Percentiles rank a stretch among this genome's conserved stretches.
Evolutionary conservation across 2,888 invertebrate species (phyloP).

Genomic region (Drosophila anomelani): DNA sequence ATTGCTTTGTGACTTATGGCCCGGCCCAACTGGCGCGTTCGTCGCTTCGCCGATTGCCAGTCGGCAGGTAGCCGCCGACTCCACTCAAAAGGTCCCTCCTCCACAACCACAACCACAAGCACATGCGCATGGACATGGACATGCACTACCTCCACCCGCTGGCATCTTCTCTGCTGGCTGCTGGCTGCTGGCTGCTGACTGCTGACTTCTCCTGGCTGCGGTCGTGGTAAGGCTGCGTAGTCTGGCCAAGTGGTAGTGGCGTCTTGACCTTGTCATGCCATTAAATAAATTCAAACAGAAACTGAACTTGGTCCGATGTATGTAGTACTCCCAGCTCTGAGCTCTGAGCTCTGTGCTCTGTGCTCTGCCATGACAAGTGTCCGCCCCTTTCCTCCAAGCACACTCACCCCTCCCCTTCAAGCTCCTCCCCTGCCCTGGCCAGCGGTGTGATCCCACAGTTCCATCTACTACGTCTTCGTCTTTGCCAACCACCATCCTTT

Average conservation of each 20-base stretch:
- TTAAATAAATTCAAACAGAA: constrained; percentile 79
- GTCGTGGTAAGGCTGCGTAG: constrained; percentile 27
- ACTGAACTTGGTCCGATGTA: constrained; percentile 58
- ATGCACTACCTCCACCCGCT: not conserved
- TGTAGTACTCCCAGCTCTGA: constrained; percentile 5
- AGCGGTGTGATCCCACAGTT: constrained; percentile 29
- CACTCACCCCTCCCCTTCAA: constrained; percentile 25
- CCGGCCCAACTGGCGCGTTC: constrained; percentile 75
- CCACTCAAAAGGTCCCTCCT: constrained; percentile 30
- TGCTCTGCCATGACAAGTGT: constrained; percentile 64
- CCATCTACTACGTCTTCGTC: constrained; percentile 19
- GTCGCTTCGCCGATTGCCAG: constrained; percentile 53
- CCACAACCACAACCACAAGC: constrained; percentile 1
- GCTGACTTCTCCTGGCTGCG: not conserved
- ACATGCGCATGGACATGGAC: not conserved
- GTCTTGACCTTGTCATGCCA: constrained; percentile 81
- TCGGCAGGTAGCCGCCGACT: constrained; percentile 60
- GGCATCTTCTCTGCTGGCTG: too few species aligned
- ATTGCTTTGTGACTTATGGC: constrained; percentile 82
- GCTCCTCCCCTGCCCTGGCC: not conserved
- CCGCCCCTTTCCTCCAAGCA: constrained; percentile 46
- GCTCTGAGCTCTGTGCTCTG: not conserved
- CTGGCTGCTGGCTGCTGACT: too few species aligned
- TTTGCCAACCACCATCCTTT: constrained; percentile 7
- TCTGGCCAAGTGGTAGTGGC: constrained; percentile 62